Evolutionary conservation across 2,797 vertebrate species (phyloP).

Genomic region (Alosa sapidissima): DNA sequence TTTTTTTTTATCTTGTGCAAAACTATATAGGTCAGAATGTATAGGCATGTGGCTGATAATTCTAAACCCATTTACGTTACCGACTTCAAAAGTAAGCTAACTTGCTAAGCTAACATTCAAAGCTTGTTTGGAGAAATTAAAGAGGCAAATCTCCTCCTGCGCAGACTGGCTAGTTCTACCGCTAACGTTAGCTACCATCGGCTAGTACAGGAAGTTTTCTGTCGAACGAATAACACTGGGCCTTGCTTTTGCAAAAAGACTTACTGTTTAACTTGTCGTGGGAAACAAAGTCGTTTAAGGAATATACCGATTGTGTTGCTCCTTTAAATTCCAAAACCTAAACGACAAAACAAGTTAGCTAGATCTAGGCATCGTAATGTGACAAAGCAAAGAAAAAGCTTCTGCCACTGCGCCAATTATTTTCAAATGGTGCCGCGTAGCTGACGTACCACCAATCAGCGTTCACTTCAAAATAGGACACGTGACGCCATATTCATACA

Average conservation of each 20-base stretch:
- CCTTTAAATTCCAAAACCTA: not conserved
- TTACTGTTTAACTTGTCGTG: constrained; percentile 4
- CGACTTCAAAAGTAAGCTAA: not conserved
- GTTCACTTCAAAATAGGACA: not conserved
- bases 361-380: not conserved
- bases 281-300: not conserved
- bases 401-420: not conserved
- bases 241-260: not conserved
- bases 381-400: not conserved
- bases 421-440: constrained; percentile 19
- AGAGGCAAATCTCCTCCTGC: not conserved
- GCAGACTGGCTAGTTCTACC: not conserved
- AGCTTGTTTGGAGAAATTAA: constrained; percentile 11
- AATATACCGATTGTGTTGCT: not conserved
- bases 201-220: not conserved
- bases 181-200: not conserved
- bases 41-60: not conserved
- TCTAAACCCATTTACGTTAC: not conserved
- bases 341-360: not conserved
- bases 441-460: constrained; percentile 5
- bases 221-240: not conserved
- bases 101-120: not conserved
- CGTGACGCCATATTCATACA: not conserved
- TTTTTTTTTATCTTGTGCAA: not conserved
- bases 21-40: not conserved